Evolutionary conservation across 2,113 vertebrate species (phyloP).

Genomic region (Turnix velox): DNA sequence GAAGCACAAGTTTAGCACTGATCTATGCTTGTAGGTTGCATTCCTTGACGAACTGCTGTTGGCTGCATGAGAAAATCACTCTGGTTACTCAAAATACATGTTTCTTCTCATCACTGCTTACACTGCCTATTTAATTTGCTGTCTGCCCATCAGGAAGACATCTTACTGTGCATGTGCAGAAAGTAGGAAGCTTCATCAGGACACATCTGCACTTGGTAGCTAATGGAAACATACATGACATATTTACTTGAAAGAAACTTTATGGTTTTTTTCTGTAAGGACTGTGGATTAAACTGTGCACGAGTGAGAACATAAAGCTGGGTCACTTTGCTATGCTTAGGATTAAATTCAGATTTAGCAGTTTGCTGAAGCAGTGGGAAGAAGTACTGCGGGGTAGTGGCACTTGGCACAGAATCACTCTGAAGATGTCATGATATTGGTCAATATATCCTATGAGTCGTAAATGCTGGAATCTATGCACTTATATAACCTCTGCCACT

Average conservation of each 20-base stretch:
- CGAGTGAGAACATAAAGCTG: background rate
- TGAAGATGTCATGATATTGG: background rate
- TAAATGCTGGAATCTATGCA: background rate
- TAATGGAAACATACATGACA: background rate
- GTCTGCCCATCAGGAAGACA: rapidly evolving
- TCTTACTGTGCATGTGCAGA: background rate
- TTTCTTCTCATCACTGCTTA: background rate
- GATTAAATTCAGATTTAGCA: background rate
- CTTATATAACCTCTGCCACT: background rate
- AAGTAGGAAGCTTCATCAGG: background rate
- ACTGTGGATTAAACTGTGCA: background rate
- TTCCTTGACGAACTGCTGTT: background rate
- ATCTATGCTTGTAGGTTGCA: background rate
- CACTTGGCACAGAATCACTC: background rate
- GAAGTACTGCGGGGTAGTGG: too few relatives aligned
- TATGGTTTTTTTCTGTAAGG: background rate
- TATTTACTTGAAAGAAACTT: background rate
- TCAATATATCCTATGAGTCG: background rate
- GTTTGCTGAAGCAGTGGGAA: background rate
- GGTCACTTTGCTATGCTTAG: background rate
- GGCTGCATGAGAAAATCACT: background rate
- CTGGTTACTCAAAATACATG: background rate
- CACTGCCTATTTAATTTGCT: background rate
- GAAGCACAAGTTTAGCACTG: background rate
- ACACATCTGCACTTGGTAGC: background rate